These are phyloP conservation scores for Drosophila sordidula DNA, from an alignment of 2,888 invertebrate species.

Conservation along the genomic window DNA sequence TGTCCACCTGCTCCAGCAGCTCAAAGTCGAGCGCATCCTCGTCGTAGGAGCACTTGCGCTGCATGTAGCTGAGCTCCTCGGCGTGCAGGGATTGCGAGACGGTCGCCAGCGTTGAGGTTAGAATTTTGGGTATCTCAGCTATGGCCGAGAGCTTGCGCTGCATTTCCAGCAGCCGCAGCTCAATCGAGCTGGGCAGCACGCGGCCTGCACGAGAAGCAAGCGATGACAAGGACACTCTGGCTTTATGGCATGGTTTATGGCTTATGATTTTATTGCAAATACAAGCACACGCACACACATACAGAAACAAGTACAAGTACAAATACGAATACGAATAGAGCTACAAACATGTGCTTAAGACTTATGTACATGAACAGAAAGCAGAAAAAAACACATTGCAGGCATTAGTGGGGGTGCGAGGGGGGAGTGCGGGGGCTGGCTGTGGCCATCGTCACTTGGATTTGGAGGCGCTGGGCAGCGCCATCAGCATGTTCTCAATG, in stretches of 20 bases:
- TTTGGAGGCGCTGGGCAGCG: slow-evolving; percentile 82
- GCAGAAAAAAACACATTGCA: slow-evolving; percentile 21
- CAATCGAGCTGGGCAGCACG: slow-evolving; percentile 75
- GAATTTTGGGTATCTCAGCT: slow-evolving; percentile 84
- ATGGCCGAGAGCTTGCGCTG: slow-evolving; percentile 85
- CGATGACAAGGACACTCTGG: slow-evolving; percentile 14
- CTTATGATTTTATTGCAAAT: slow-evolving; percentile 54
- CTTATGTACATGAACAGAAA: slow-evolving; percentile 42
- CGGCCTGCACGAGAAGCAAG: slow-evolving; percentile 42
- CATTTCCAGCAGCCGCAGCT: slow-evolving; percentile 83
- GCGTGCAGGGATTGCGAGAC: slow-evolving; percentile 84
- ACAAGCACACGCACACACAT: slow-evolving; percentile 35
- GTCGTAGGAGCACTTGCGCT: slow-evolving; percentile 79
- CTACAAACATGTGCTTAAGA: slow-evolving; percentile 24
- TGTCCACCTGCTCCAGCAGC: slow-evolving; percentile 62
- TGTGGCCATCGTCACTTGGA: slow-evolving; percentile 53
- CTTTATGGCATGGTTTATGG: slow-evolving; percentile 9
- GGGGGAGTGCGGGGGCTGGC: background rate
- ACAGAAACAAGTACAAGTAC: slow-evolving; percentile 19
- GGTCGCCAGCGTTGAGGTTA: slow-evolving; percentile 84
- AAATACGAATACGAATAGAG: slow-evolving; percentile 10
- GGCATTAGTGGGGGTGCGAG: slow-evolving; percentile 24
- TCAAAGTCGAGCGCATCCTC: slow-evolving; percentile 81
- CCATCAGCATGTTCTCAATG: slow-evolving; percentile 85
- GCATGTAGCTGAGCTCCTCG: slow-evolving; percentile 43